These are phyloP conservation scores for Nibea albiflora DNA, from an alignment of 2,113 vertebrate species.

Conservation along the genomic window DNA sequence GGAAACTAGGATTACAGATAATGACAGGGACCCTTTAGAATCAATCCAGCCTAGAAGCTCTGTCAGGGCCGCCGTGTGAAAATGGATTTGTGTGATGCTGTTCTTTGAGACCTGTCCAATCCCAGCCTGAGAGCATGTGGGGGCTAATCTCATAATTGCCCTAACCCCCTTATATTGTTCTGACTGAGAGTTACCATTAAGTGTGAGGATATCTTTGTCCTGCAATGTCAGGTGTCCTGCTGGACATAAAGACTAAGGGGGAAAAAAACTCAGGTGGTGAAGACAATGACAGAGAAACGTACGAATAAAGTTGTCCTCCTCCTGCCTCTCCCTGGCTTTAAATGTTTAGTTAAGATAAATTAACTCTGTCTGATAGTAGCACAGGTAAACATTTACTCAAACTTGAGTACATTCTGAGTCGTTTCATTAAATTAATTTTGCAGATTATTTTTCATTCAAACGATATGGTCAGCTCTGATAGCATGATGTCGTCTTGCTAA, in stretches of 20 bases:
- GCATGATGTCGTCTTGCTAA: neutral
- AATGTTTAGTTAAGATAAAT: slow-evolving; percentile 10
- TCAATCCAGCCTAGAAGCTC: slow-evolving; percentile 78
- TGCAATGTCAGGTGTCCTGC: slow-evolving; percentile 83
- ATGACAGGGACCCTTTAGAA: slow-evolving; percentile 80
- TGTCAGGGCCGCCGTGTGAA: slow-evolving; percentile 82
- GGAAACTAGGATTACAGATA: slow-evolving; percentile 84
- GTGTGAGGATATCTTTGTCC: slow-evolving; percentile 84
- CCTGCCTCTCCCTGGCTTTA: slow-evolving; percentile 76
- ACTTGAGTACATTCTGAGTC: neutral
- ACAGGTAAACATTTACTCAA: neutral
- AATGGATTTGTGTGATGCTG: slow-evolving; percentile 85
- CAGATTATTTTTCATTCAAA: neutral
- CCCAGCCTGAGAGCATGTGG: slow-evolving; percentile 82
- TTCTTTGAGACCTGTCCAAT: slow-evolving; percentile 88
- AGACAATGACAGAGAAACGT: slow-evolving; percentile 69
- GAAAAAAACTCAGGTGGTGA: slow-evolving; percentile 43
- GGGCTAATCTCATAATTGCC: slow-evolving; percentile 92
- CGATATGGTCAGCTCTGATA: neutral
- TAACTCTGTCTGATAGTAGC: neutral
- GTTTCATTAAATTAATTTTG: neutral
- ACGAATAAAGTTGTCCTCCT: slow-evolving; percentile 39
- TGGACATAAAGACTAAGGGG: slow-evolving; percentile 46
- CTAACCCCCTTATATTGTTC: slow-evolving; percentile 88
- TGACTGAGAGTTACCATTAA: slow-evolving; percentile 88